Evolutionary conservation across 2,797 vertebrate genomes (phyloP).

Genomic region (Heteromormyrus szaboi): DNA sequence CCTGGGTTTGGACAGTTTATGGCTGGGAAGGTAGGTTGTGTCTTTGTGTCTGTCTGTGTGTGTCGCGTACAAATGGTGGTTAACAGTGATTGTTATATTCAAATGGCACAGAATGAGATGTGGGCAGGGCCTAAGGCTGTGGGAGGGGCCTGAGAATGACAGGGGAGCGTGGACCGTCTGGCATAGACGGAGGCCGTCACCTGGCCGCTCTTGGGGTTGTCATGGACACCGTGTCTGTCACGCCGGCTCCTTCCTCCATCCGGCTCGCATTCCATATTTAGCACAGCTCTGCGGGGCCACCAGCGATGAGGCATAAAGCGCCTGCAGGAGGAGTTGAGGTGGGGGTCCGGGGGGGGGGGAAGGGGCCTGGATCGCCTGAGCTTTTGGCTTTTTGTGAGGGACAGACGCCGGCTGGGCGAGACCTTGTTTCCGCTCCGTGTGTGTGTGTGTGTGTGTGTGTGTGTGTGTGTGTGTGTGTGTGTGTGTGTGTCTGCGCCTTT

Average conservation of each 20-base stretch:
- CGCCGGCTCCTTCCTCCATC: not conserved
- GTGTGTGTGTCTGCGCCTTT: not conserved
- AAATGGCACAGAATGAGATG: not conserved
- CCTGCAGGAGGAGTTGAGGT: not conserved
- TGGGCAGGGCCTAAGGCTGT: not conserved
- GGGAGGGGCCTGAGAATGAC: not conserved
- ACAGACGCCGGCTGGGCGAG: not conserved
- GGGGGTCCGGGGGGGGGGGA: not conserved
- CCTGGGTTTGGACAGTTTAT: slow-evolving; percentile 96
- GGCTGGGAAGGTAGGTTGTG: slow-evolving; percentile 80
- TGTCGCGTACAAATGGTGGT: not conserved
- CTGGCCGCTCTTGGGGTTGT: slow-evolving; percentile 4
- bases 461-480: not conserved
- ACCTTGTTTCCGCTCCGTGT: not conserved
- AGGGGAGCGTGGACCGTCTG: not conserved
- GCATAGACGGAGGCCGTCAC: not conserved
- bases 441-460: not conserved
- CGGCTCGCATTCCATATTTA: not conserved
- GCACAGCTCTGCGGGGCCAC: not conserved
- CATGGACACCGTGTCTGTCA: slow-evolving; percentile 3
- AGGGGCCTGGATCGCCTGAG: not conserved
- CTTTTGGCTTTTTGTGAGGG: not conserved
- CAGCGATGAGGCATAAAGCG: not conserved
- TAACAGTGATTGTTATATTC: not conserved
- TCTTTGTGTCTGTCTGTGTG: not conserved